Conservation (phyloP, 2,888 invertebrate genomes). For the Mylabris sibirica region DNA sequence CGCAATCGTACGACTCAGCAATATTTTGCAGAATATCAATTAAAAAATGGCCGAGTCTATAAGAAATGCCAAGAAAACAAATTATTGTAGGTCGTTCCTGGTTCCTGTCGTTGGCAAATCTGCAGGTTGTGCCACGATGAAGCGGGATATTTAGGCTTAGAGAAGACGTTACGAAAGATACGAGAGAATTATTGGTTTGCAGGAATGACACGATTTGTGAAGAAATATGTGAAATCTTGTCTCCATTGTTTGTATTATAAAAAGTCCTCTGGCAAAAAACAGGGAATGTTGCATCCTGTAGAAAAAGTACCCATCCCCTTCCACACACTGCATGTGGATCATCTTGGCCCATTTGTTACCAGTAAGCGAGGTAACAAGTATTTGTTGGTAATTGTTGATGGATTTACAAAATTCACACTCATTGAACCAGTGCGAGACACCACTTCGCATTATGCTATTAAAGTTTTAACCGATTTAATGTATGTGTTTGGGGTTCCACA, state of each 20-base stretch:
- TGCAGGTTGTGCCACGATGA: background rate
- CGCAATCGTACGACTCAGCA: no score
- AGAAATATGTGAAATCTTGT: conserved; percentile 30
- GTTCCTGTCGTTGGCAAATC: background rate
- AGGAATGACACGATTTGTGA: conserved; percentile 23
- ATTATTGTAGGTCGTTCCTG: no score
- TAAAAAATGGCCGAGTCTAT: no score
- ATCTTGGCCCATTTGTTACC: conserved; percentile 54
- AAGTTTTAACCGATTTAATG: background rate
- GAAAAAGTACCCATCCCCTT: no score
- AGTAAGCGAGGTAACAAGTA: conserved; percentile 47
- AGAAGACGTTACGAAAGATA: background rate
- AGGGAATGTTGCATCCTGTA: no score
- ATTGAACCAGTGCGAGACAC: conserved; percentile 47
- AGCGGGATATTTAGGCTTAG: background rate
- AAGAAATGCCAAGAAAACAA: no score
- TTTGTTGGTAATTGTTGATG: conserved; percentile 51
- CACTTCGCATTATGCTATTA: conserved; percentile 26
- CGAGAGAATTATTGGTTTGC: conserved; percentile 24
- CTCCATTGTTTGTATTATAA: conserved; percentile 43
- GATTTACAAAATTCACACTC: conserved; percentile 53
- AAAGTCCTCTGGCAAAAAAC: conserved; percentile 30
- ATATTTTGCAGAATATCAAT: no score
- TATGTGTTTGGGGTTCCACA: conserved; percentile 28
- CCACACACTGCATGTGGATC: conserved; percentile 49